Evolutionary conservation across 2,797 vertebrate species (phyloP), one percentile per base, ranked within the genome.

Genomic region (Hemitrygon akajei): DNA sequence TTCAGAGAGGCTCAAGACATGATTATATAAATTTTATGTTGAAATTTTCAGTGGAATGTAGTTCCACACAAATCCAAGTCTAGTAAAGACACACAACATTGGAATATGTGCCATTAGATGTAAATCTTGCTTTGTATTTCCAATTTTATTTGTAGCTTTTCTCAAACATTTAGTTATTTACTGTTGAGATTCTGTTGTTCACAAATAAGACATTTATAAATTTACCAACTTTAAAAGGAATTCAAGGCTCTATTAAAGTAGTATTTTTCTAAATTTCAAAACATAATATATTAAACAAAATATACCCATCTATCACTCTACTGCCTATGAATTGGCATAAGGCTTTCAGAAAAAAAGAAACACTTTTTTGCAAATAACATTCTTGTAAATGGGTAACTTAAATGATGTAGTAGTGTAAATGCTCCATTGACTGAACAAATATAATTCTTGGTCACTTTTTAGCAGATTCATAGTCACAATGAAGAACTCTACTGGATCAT

Each of bases 401-500:
- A 89, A 12, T 34, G 60, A 66, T 58, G 25, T 69, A 89, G 34
- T 56, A 27, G 20, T 37, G 14, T 25, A 40, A 92, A 92, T 47
- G 56, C 47, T 92, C 34, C 37, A 92, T 66, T 27, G 34, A 22
- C 69, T 30, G 27, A 47, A 71, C 2, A 69, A 73, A 92, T 40
- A 73, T 30, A 56, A 16, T 25, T 75, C 40, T 73, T 40, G 75
- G 22, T 27, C 12, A 30, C 37, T 56, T 30, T 56, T 9, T 75
- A 93, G 5, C 14, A 30, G 22, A 76, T 75, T 93, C 22, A 20
- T 22, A 14, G 7, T 30, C 27, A 58, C 47, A 75, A 27, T 76
- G 12, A 93, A 75, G 25, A 56, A 76, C 76, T 76, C 71, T 93
- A 93, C 40, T 93, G 91, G 91, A 76, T 30, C 71, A 93, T 47